Conservation (phyloP, 2,113 vertebrate genomes). For the Vicugna pacos region DNA sequence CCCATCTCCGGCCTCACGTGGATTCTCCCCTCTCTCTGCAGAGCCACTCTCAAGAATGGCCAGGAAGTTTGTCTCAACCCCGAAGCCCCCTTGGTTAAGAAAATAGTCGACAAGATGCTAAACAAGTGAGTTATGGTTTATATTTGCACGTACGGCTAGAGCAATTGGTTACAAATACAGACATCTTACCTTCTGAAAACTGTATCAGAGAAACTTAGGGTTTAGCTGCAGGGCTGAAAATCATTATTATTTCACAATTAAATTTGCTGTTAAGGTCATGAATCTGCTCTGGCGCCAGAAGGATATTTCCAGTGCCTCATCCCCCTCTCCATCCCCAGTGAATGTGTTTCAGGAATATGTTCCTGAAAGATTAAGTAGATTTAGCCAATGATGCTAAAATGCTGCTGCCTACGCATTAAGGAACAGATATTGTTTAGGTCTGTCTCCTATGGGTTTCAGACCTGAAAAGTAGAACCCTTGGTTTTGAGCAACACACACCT, state of each 20-base stretch:
- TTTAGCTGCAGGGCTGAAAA: neutral
- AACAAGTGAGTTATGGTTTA: constrained; percentile 58
- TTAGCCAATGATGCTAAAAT: neutral
- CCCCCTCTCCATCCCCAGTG: neutral
- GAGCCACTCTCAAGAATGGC: constrained; percentile 74
- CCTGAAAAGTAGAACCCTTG: too few relatives aligned
- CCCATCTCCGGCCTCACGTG: neutral
- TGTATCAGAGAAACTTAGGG: neutral
- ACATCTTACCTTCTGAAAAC: rapidly evolving
- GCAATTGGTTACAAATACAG: too few relatives aligned
- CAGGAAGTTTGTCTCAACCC: constrained; percentile 77
- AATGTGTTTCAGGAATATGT: neutral
- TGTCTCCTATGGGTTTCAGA: too few relatives aligned
- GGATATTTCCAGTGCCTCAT: neutral
- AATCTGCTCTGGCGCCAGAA: neutral
- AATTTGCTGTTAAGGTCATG: neutral
- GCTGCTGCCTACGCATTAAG: neutral
- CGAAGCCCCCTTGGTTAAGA: constrained; percentile 72
- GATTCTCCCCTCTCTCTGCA: constrained; percentile 22
- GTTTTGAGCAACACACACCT: too few relatives aligned
- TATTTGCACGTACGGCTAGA: rapidly evolving
- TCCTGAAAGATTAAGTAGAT: neutral
- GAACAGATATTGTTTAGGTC: neutral
- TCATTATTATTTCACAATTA: neutral
- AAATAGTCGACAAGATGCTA: constrained; percentile 60